A percentile compares a stretch with the other conserved stretches of the same genome.
phyloP scores from a whole-genome alignment of 2,797 vertebrate species.

The Channa striata region DNA sequence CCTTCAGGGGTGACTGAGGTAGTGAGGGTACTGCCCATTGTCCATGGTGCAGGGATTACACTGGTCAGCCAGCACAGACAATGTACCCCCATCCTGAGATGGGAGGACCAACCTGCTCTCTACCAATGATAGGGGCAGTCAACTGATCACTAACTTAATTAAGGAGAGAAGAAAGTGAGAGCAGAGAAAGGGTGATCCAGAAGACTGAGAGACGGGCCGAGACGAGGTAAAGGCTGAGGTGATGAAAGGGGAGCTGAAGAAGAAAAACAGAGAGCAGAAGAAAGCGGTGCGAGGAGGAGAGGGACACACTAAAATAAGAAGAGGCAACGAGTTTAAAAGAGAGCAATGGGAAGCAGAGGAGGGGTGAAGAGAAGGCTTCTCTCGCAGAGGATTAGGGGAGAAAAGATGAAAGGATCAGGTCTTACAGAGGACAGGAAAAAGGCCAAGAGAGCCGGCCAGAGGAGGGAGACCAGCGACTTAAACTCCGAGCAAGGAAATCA shows the following conservation, averaged over 20 bases:
- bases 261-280: conserved; percentile 33
- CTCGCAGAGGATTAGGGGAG: conserved; percentile 74
- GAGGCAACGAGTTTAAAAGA: conserved; percentile 67
- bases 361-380: conserved; percentile 64
- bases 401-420: conserved; percentile 77
- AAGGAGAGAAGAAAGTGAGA: conserved; percentile 63
- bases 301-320: conserved; percentile 68
- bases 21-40: conserved; percentile 80
- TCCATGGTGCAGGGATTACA: conserved; percentile 86
- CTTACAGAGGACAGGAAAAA: conserved; percentile 65
- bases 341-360: conserved; percentile 57
- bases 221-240: conserved; percentile 21
- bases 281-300: conserved; percentile 39
- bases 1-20: conserved; percentile 79
- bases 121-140: conserved; percentile 84
- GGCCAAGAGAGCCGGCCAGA: conserved; percentile 55
- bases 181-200: conserved; percentile 31
- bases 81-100: conserved; percentile 85
- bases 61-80: conserved; percentile 84
- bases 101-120: conserved; percentile 81
- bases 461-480: conserved; percentile 57
- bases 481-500: conserved; percentile 60
- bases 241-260: conserved; percentile 45
- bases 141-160: conserved; percentile 87
- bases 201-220: conserved; percentile 30